Base-by-base conservation (phyloP, 2,888 invertebrate genomes). In the Megaustenia siamemsis region DNA sequence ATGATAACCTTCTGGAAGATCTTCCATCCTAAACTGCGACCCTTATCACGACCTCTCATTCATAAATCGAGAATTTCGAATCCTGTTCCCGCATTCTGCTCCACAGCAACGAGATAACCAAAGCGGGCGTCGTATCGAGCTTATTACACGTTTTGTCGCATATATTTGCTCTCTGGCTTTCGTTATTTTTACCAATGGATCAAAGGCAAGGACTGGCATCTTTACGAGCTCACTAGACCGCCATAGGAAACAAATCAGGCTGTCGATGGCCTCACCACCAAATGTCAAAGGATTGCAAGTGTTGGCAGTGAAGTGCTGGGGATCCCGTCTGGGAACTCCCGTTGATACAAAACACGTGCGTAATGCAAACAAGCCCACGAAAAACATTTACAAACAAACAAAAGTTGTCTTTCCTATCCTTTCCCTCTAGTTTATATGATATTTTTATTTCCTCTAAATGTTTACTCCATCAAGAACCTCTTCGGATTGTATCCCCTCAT, bases 101-200 rank as follows among this genome's bases (percentile, higher is more conserved):
- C 32, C 79, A 49, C 35, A 38, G 79, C 79, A 79, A 79, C 79
- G 49, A 6, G 71, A 73, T 73, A 73, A 73, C 21, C n/a, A 0
- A 45, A 0, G 38, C 28, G 2, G 1, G 24, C 68, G 12, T 21
- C 49, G 49, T 66, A 32, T 43, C 24, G 4, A n/a, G 68, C 79
- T 56, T 81, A 81, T 71, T 71, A 49, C 56, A 56, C 35, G 69
- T 71, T 81, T 81, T 81, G 81, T 81, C 71, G 45, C 38, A 45
- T 82, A 75, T 82, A 82, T 82, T 82, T 82, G 49, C 82, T 63
- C 35, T 43, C 28, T 24, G 28, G 24, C 28, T 18, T 75, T 75
- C 82, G 82, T 82, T 82, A 82, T 82, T 82, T 82, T 82, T 82
- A 45, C 82, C 75, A 66, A 82, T 82, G 75, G 82, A 82, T 82